Evolutionary conservation across 2,888 invertebrate genomes (phyloP), one percentile per base, ranked within the genome.

Genomic region (Agonopterix alstromeriana): DNA sequence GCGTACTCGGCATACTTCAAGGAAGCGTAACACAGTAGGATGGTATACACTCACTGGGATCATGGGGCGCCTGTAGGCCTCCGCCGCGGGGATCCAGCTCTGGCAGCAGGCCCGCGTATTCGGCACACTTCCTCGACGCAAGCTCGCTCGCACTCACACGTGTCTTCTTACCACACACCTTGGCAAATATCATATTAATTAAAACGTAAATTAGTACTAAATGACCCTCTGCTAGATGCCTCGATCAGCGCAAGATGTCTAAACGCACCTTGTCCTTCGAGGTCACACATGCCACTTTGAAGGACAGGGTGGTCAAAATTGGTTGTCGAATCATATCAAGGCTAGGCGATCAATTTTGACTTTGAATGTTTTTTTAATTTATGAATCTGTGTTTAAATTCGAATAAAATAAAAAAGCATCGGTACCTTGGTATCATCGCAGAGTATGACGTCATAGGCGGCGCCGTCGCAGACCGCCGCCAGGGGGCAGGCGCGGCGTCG

Each of bases 41-140:
- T n/a, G n/a, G n/a, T n/a, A n/a, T n/a, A n/a, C n/a, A 61, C 78
- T 79, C 72, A 91, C 92, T 91, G 43, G 89, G 82, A 68, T 94
- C 94, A 60, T 94, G 94, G 1, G 93, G 92, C 10, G 94, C 93
- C 77, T 95, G 94, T 52, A 94, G 77, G 1, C 94, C 94, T 0
- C 90, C 89, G n/a, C 92, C 93, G 36, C 90, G 85, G 0, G 90
- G 73, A 67, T 94, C 94, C 49, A 95, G 75, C 52, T 91, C 90
- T 0, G 91, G 84, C 48, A 94, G 61, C 47, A 85, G 71, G 50
- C 84, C 81, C 36, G 93, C 91, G 72, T 92, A 94, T 64, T 92
- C 90, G 45, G 82, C 69, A 64, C 94, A 95, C 67, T 90, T 92
- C 11, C 88, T 75, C 0, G 92, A 88, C 3, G 94, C 94, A 63